Evolutionary conservation across 2,113 vertebrate species (phyloP), one percentile per base, ranked within the genome.

Genomic region (Saccopteryx leptura): DNA sequence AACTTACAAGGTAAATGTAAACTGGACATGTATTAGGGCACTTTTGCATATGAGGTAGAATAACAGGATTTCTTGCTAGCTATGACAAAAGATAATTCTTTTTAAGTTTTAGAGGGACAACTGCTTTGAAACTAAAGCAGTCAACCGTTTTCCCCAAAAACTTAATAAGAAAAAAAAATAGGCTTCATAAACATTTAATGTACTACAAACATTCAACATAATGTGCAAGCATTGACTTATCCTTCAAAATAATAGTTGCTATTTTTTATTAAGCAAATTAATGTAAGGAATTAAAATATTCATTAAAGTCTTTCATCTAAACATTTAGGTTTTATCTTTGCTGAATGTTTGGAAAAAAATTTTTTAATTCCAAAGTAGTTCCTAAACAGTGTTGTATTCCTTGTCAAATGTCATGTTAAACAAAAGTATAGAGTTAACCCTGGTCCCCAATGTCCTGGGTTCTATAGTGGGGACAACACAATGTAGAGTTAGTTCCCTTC

Each of bases 1-100:
- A 68, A 92, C 92, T 85, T 74, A n/a, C 66, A 93, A 91, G 72
- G 88, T 0, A 82, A 63, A 76, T 83, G 5, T 28, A 88, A 46
- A 15, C 7, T 81, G 88, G 39, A 39, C 39, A 39, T 39, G 39
- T 14, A 21, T 9, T 26, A 80, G 13, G 17, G 17, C 4, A 50
- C 50, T 26, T 65, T 80, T 65, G 6, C n/a, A 56, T 3, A 75
- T 58, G 60, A 52, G 10, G 7, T 71, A 15, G 19, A 65, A 39
- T 39, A 39, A 39, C 39, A 39, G 39, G 39, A 39, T 39, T 39
- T 39, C 39, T 39, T 39, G 39, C 39, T 39, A 39, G 39, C 39
- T 39, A 39, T 39, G 39, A 39, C 39, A 39, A 39, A 39, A 39
- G 39, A 39, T 39, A 39, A 39, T 39, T 39, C 39, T 56, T n/a